A percentile compares a stretch with the other conserved stretches of the same genome.
Conservation (phyloP, 2,888 invertebrate genomes). For the Xylocampa areola region DNA sequence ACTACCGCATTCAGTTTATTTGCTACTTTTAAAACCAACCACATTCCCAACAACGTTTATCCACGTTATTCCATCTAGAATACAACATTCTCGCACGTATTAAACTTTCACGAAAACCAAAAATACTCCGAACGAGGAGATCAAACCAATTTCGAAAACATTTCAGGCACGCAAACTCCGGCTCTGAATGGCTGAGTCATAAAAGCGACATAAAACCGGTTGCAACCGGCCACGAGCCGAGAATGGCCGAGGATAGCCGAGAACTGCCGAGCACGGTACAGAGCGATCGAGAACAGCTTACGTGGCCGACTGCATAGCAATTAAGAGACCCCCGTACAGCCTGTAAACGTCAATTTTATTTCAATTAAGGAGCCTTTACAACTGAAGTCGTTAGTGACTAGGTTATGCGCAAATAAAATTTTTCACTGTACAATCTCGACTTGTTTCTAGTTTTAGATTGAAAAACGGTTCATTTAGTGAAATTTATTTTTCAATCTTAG, state of each 20-base stretch:
- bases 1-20: slow-evolving; percentile 28
- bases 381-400: slow-evolving; percentile 65
- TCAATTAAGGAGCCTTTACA: slow-evolving; percentile 73
- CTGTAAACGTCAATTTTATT: slow-evolving; percentile 76
- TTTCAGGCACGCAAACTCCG: slow-evolving; percentile 59
- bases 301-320: slow-evolving; percentile 72
- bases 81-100: slow-evolving; percentile 51
- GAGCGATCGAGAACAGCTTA: slow-evolving; percentile 63
- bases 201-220: slow-evolving; percentile 64
- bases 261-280: slow-evolving; percentile 47
- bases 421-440: slow-evolving; percentile 29
- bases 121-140: slow-evolving; percentile 50
- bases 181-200: slow-evolving; percentile 56
- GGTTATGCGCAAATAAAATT: slow-evolving; percentile 59
- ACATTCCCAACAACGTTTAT: slow-evolving; percentile 28
- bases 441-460: slow-evolving; percentile 36
- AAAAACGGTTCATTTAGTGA: slow-evolving; percentile 27
- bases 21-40: slow-evolving; percentile 33
- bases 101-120: slow-evolving; percentile 58
- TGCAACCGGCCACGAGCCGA: slow-evolving; percentile 51
- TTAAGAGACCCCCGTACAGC: slow-evolving; percentile 64
- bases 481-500: slow-evolving; percentile 1
- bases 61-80: slow-evolving; percentile 34
- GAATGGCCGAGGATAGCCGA: slow-evolving; percentile 44
- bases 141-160: slow-evolving; percentile 60